Evolutionary conservation across 2,797 vertebrate species (phyloP).

Genomic region (Tragelaphus eurycerus): DNA sequence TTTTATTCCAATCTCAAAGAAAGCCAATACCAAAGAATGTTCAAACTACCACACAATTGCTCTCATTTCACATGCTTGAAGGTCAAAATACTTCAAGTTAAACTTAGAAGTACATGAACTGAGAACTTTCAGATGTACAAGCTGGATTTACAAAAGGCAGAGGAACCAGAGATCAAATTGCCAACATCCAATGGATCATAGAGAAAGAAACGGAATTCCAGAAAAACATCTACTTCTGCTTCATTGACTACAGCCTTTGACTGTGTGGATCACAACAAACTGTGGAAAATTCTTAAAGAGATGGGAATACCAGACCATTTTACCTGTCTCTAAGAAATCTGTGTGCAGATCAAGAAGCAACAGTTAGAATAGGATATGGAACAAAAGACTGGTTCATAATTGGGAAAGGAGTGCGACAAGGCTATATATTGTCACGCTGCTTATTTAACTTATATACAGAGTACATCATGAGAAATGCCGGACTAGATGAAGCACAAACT

Average conservation of each 20-base stretch:
- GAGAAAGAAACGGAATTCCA: background rate
- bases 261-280: background rate
- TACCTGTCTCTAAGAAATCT: background rate
- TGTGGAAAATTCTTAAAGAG: background rate
- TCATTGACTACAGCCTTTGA: background rate
- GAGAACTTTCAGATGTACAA: background rate
- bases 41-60: background rate
- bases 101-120: background rate
- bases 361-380: background rate
- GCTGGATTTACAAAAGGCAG: background rate
- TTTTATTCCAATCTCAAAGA: background rate
- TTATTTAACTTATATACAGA: background rate
- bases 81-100: background rate
- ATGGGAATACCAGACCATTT: background rate
- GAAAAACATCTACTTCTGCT: background rate
- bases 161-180: background rate
- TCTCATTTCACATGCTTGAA: background rate
- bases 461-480: background rate
- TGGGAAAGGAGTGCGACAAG: background rate
- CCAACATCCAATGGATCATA: background rate
- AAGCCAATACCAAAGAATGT: background rate
- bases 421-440: background rate
- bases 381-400: background rate
- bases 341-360: background rate
- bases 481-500: background rate